Evolutionary conservation across 2,797 vertebrate genomes (phyloP).

Genomic region (Anolis apletophallus): DNA sequence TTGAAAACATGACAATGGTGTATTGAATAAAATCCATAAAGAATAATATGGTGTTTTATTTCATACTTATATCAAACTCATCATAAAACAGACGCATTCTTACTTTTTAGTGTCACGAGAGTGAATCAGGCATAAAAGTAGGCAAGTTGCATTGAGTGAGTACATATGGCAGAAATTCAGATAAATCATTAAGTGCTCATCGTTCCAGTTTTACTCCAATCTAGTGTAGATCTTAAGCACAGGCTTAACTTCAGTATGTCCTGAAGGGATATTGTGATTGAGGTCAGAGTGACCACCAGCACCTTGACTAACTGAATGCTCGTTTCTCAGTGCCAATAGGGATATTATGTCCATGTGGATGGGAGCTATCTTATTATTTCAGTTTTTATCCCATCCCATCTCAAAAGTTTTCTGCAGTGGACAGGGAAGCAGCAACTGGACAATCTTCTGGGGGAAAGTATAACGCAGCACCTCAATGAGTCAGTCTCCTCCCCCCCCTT

Average conservation of each 20-base stretch:
- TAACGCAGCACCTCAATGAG: not conserved
- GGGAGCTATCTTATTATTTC: not conserved
- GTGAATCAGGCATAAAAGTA: not conserved
- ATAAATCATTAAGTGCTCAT: constrained; percentile 1
- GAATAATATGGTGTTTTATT: not conserved
- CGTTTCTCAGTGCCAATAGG: not conserved
- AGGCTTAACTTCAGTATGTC: constrained; percentile 28
- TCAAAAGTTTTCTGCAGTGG: not conserved
- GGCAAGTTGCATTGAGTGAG: not conserved
- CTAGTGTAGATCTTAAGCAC: constrained; percentile 13
- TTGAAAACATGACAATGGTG: not conserved
- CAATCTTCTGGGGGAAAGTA: not conserved
- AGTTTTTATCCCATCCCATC: not conserved
- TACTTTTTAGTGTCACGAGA: not conserved
- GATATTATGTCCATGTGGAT: not conserved
- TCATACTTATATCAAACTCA: not conserved
- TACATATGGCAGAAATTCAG: not conserved
- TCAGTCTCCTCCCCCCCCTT: not conserved
- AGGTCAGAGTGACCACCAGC: constrained; percentile 8
- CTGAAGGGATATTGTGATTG: constrained; percentile 32
- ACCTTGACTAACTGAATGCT: not conserved
- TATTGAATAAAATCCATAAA: not conserved
- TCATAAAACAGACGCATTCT: not conserved
- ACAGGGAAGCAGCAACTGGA: not conserved
- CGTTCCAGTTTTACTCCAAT: constrained; percentile 13